Evolutionary conservation across 2,888 invertebrate species (phyloP), one percentile per base, ranked within the genome.

Genomic region (Acronicta aceris): DNA sequence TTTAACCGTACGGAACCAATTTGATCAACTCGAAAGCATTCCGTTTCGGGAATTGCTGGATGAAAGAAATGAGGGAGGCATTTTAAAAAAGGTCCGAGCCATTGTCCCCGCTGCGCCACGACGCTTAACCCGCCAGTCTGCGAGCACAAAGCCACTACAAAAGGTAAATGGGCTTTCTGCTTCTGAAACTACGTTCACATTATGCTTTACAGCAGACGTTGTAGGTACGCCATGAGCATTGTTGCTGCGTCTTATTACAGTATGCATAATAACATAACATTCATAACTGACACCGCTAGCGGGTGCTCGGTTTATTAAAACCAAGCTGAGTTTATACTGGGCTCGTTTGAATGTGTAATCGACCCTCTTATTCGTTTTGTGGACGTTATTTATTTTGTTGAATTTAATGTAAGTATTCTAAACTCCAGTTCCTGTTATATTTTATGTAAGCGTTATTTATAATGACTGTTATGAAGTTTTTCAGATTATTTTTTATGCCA

Each of bases 141-240:
- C 77, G 79, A 81, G 76, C 84, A 89, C 89, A 91, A 92, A 91
- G 91, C 89, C 90, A 90, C 90, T 91, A 88, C 86, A 88, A 83
- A 85, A 90, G 89, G 89, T 88, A 89, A 92, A 90, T 89, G 89
- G 90, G 89, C 86, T 90, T 89, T 88, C 87, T 87, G 81, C 84
- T 86, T 68, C 83, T 88, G 85, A 88, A 89, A 87, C 88, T 85
- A 82, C 81, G 80, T 76, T 85, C 82, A 81, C 83, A 88, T 89
- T 87, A 88, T 87, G 84, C 85, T 88, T 85, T 85, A 88, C 79
- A 82, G 82, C 81, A 84, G 79, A 79, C 83, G 75, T 73, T 71
- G 78, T 76, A 79, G 80, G 81, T 79, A 65, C 53, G 63, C 67
- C 72, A 63, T 70, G 76, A 85, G 85, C 80, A 82, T 84, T 86